These are phyloP conservation scores for Zoanthus sansibaricus DNA, from an alignment of 92 coral and sea anemone genomes.

Conservation along the genomic window DNA sequence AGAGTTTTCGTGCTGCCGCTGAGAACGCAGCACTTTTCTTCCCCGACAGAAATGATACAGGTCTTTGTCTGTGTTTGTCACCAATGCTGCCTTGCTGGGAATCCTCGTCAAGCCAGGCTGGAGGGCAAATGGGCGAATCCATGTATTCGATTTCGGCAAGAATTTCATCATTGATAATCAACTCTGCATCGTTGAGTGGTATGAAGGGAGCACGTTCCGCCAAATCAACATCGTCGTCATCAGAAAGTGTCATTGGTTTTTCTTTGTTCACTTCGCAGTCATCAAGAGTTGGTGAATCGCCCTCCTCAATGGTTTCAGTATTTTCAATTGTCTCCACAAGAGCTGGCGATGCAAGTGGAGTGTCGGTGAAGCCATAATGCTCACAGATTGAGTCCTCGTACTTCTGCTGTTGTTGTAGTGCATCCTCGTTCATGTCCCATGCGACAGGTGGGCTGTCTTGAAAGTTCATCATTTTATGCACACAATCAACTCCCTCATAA, in stretches of 20 bases:
- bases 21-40: constrained; percentile 53
- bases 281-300: neutral
- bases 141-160: constrained; percentile 77
- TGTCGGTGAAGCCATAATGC: constrained; percentile 67
- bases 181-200: constrained; percentile 83
- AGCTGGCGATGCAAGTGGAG: constrained; percentile 53
- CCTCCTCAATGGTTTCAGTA: constrained; percentile 30
- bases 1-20: constrained; percentile 32
- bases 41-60: constrained; percentile 40
- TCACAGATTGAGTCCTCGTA: constrained; percentile 66
- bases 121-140: constrained; percentile 73
- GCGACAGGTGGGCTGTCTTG: constrained; percentile 77
- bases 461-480: constrained; percentile 33
- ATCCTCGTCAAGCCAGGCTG: constrained; percentile 76
- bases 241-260: constrained; percentile 28
- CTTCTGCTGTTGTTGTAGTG: constrained; percentile 72
- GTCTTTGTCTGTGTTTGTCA: constrained; percentile 32
- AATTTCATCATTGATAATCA: constrained; percentile 76
- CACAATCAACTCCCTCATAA: constrained; percentile 72
- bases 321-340: constrained; percentile 10
- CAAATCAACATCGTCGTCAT: constrained; percentile 62
- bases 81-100: constrained; percentile 30
- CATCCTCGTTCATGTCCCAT: constrained; percentile 81
- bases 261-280: constrained; percentile 9
- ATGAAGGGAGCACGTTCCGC: constrained; percentile 95